Evolutionary conservation across 2,888 invertebrate species (phyloP), one percentile per base, ranked within the genome.

Genomic region (Harpalus rubripes): DNA sequence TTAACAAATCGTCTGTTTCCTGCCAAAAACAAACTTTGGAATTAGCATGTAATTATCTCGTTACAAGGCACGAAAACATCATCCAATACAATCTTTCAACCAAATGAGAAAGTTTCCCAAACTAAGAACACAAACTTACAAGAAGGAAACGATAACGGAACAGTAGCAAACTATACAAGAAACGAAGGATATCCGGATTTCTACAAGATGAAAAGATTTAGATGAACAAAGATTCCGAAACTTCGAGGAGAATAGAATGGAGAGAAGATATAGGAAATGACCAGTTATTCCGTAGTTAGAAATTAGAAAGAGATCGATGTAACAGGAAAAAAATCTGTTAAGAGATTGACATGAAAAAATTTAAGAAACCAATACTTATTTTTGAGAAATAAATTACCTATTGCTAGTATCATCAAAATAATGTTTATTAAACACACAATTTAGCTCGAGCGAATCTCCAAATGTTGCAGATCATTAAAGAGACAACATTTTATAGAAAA

Each of bases 41-140:
- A 74, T 74, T 74, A 74, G 72, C 72, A 74, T 74, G 10, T 74
- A 74, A 74, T 74, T 74, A 74, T 18, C 72, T 52, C 18, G 72
- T 74, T 44, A 74, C 72, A 74, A 10, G 1, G 16, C 41, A 74
- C 72, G 72, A 74, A 68, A 74, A 7, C 72, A 74, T 44, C 72
- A 72, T 68, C 39, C 72, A 74, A 74, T 41, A 15, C 44, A 44
- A 44, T 74, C 72, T 74, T 41, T 3, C 15, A 7, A 32, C 72
- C 7, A 74, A 74, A 74, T 8, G 41, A 41, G 15, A 26, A 74
- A 44, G 41, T 74, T 44, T 74, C 52, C 32, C 32, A 4, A 68
- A 74, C 44, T 41, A 74, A 44, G 41, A 44, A 74, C 44, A 44
- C 10, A 44, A 44, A 74, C 22, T 44, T 44, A 18, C 68, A 68